A percentile compares a stretch with the other conserved stretches of the same genome.
phyloP scores from a whole-genome alignment of 2,797 vertebrate species.

The Gymnoscopelus microlampas region DNA sequence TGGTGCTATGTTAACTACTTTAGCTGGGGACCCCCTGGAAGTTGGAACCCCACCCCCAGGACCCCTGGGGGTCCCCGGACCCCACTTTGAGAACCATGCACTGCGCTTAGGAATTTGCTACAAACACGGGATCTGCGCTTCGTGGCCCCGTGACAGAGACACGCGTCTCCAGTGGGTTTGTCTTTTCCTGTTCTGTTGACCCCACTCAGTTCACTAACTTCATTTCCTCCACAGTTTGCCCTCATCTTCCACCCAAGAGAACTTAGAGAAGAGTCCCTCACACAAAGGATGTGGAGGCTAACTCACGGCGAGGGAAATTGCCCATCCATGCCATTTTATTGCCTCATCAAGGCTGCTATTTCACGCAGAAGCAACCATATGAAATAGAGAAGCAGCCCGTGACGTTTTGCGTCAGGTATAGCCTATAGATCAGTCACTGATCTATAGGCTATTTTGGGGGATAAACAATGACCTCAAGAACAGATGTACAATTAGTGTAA shows the following conservation, averaged over 20 bases:
- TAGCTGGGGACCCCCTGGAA: too few relatives aligned
- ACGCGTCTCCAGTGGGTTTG: constrained; percentile 60
- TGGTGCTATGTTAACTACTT: too few relatives aligned
- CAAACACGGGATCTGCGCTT: constrained; percentile 45
- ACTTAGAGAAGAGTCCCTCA: not conserved
- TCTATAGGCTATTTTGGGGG: too few relatives aligned
- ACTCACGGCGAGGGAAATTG: constrained; percentile 71
- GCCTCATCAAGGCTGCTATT: constrained; percentile 67
- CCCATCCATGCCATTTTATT: constrained; percentile 71
- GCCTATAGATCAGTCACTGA: too few relatives aligned
- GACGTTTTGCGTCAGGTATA: constrained; percentile 9
- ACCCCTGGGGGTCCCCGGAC: too few relatives aligned
- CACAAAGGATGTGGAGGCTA: constrained; percentile 72
- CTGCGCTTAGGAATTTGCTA: constrained; percentile 37
- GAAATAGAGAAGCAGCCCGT: constrained; percentile 35
- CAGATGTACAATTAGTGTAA: too few relatives aligned
- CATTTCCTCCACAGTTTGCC: constrained; percentile 79
- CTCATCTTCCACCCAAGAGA: constrained; percentile 57
- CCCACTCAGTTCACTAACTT: constrained; percentile 82
- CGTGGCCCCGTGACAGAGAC: constrained; percentile 47
- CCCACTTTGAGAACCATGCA: too few relatives aligned
- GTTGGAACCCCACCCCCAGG: too few relatives aligned
- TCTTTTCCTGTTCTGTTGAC: constrained; percentile 79
- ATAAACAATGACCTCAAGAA: too few relatives aligned
- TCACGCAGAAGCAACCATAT: constrained; percentile 58